These are phyloP conservation scores for Holacanthus passer DNA, from an alignment of 2,113 vertebrate species.

Conservation along the genomic window DNA sequence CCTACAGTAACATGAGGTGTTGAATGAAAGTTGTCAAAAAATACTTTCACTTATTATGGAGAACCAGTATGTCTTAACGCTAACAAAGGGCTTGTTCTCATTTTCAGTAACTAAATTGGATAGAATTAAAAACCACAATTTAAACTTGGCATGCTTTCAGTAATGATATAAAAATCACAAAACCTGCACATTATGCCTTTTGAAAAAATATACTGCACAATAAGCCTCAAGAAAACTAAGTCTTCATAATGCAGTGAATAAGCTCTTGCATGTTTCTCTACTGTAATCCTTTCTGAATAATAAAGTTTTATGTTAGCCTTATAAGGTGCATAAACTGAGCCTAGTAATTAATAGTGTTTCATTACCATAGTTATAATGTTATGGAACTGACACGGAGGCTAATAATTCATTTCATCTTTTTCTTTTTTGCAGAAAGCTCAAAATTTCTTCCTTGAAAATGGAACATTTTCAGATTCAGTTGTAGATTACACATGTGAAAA, in stretches of 20 bases:
- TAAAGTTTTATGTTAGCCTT: background rate
- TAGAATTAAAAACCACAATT: background rate
- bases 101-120: background rate
- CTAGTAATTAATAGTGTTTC: background rate
- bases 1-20: background rate
- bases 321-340: background rate
- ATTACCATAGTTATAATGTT: background rate
- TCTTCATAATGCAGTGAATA: background rate
- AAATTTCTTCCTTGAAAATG: background rate
- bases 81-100: background rate
- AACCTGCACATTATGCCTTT: background rate
- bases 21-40: background rate
- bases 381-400: background rate
- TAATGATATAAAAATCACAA: background rate
- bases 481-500: background rate
- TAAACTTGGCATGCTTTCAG: background rate
- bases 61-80: background rate
- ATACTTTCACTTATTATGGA: no score
- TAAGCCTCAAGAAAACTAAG: background rate
- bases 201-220: background rate
- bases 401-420: background rate
- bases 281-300: background rate
- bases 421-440: background rate
- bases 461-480: background rate
- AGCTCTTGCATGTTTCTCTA: background rate